Percentiles rank a stretch among this genome's conserved stretches.
Conservation (phyloP, 2,113 vertebrate genomes). For the Megaptera novaeangliae region DNA sequence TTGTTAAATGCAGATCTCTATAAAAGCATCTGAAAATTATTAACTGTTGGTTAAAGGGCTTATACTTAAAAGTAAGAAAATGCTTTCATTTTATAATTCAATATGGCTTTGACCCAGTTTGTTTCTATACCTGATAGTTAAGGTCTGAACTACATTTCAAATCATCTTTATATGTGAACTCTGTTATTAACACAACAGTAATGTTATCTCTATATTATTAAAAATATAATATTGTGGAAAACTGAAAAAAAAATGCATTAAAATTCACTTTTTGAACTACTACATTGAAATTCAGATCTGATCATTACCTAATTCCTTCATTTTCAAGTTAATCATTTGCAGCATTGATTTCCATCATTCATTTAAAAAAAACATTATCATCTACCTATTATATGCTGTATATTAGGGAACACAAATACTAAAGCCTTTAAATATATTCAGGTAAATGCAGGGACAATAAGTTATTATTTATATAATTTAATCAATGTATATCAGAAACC, state of each 20-base stretch:
- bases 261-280: not conserved
- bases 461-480: conserved; percentile 8
- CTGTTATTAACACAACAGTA: not conserved
- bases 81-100: not conserved
- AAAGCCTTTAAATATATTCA: not conserved
- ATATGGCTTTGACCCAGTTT: not conserved
- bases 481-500: not conserved
- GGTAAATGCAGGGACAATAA: not conserved
- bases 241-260: not conserved
- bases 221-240: not conserved
- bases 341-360: not conserved
- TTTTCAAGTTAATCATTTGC: not conserved
- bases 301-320: not conserved
- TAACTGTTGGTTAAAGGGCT: not conserved
- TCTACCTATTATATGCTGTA: not conserved
- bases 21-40: not conserved
- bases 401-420: not conserved
- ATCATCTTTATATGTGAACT: not conserved
- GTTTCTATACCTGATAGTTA: not conserved
- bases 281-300: not conserved
- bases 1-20: not conserved
- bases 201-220: not conserved
- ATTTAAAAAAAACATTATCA: not conserved
- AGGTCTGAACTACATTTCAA: not conserved
- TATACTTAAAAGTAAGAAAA: not conserved